Base-by-base conservation (phyloP, 2,797 vertebrate species). In the Ctenopoma kingsleyae region DNA sequence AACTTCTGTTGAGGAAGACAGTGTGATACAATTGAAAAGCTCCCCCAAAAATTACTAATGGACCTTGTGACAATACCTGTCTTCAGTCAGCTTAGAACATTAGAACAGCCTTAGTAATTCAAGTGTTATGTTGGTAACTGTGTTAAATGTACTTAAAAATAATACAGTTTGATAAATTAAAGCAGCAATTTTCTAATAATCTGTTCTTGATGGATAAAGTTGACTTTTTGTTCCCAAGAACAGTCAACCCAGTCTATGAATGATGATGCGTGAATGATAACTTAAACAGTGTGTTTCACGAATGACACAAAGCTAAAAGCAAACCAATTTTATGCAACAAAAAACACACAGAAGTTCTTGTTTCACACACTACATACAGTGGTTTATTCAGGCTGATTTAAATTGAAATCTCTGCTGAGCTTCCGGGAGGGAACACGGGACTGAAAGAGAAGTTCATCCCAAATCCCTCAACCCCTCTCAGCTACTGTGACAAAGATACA, bases 401-500 rank as follows among this genome's bases (percentile, higher is more conserved):
- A 82, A 86, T 50, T 81, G 56, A 86, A 83, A 80, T 76, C 74
- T 80, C 67, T 61, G 68, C 83, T 57, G 78, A 86, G 79, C 64
- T 57, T 90, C 72, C 44, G 66, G 38, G 71, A 82, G 80, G 58
- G 83, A 80, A 87, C 48, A 69, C 0, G 7, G 64, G 78, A 74
- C 43, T 65, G 57, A 59, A 46, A 67, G 53, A 77, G 65, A 83
- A 80, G 77, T 85, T 86, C 67, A 76, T 85, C 79, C 74, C 72
- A 85, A 91, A 82, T 87, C 85, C 81, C 88, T 81, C 67, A 86
- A 80, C 82, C 78, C 76, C 74, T 78, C 59, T 85, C 65, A 80
- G 85, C 82, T 86, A 71, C 82, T 86, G 79, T 87, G 82, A 90
- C 89, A 91, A 88, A 88, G 85, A 87, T 58, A 74, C 73, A 41